Evolutionary conservation across 30 jellyfish, hydroid and myxozoan genomes (phyloP).

Genomic region (Hydractinia symbiolongicarpus): DNA sequence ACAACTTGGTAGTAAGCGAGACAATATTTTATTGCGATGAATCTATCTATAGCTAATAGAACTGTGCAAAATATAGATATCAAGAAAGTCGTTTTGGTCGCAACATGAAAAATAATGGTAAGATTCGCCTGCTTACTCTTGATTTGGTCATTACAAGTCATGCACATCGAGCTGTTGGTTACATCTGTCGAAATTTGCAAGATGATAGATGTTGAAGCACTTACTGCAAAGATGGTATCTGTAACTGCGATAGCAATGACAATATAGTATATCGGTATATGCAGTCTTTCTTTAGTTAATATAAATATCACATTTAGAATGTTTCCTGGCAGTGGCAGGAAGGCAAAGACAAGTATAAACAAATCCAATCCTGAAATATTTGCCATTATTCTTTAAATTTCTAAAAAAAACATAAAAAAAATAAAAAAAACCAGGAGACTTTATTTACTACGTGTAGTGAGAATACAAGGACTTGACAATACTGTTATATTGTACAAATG

Average conservation of each 20-base stretch:
- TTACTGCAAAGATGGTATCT: not conserved
- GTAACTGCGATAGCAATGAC: not conserved
- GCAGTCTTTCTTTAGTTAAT: not conserved
- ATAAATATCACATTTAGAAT: not conserved
- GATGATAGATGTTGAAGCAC: not conserved
- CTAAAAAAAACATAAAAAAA: too few species aligned
- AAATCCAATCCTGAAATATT: not conserved
- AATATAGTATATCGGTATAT: not conserved
- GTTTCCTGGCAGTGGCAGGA: constrained; percentile 16
- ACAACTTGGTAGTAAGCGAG: not conserved
- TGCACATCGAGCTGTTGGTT: too few species aligned
- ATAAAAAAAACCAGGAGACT: too few species aligned
- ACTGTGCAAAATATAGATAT: constrained; percentile 10
- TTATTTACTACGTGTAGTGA: too few species aligned
- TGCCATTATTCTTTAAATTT: too few species aligned
- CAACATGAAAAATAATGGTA: not conserved
- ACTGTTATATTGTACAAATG: too few species aligned
- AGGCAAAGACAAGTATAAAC: constrained; percentile 27
- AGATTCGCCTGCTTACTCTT: not conserved
- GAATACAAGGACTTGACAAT: too few species aligned
- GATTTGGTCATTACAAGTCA: not conserved
- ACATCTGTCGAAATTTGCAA: not conserved
- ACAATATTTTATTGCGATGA: not conserved
- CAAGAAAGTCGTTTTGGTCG: not conserved
- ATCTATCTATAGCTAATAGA: not conserved